Evolutionary conservation across 2,888 invertebrate genomes (phyloP), one percentile per base, ranked within the genome.

Genomic region (Cheilosia scutellata): DNA sequence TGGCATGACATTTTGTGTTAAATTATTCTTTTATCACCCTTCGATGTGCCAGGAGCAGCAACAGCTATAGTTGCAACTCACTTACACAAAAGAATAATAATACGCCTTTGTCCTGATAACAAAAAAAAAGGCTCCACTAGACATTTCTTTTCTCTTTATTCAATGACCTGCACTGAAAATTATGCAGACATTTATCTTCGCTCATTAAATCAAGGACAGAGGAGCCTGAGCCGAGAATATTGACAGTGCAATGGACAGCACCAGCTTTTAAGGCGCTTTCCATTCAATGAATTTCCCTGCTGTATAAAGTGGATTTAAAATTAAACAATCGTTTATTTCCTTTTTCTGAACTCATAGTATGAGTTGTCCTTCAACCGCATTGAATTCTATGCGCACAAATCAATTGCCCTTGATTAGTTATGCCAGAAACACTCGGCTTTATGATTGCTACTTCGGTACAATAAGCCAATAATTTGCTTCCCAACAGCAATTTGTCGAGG

Each of bases 1-100:
- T 70, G 29, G 55, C 70, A 55, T 57, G 78, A 63, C 70, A 71
- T 71, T 77, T n/a, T 58, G 27, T 16, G 63, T 53, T 25, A 72
- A 78, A 78, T 78, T 58, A 57, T 49, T 65, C 31, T 58, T 65
- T 72, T 70, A 33, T 13, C 5, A 27, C 44, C 37, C 33, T 47
- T 31, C n/a, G n/a, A 37, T 11, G 11, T 37, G 37, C 13, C 44
- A 16, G 16, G 25, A 31, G 33, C 60, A 68, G 27, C 6, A 77
- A 31, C 31, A 58, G 31, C 11, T 2, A 31, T n/a, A 53, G n/a
- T 63, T 57, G 6, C 53, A 62, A 70, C 47, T 57, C 63, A 63
- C 27, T 31, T 16, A 42, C 49, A 49, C 16, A 65, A 42, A 25
- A 57, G 16, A 13, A 27, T 42, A 16, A 63, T 27, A 13, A 44